Evolutionary conservation across 2,797 vertebrate species (phyloP), one percentile per base, ranked within the genome.

Genomic region (Sternarchorhynchus goeldii): DNA sequence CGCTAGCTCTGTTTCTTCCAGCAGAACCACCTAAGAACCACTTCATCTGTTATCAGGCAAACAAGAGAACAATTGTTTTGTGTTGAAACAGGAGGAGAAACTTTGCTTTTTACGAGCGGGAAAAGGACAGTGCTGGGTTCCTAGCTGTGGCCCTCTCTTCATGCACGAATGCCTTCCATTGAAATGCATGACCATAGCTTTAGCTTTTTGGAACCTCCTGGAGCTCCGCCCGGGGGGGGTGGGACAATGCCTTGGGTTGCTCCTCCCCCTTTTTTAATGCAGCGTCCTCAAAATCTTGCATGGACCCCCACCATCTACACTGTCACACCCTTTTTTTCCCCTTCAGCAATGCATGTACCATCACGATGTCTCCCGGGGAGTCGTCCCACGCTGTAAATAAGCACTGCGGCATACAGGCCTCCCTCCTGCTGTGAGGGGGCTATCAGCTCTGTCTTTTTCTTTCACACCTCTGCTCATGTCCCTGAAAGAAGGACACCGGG

Each of bases 301-400:
- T 50, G 86, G 87, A 89, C 90, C 90, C 92, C 91, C 12, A 83
- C 88, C 66, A 90, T 88, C 90, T 86, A 72, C 89, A 92, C 92
- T 93, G 91, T 93, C 83, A 78, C 59, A 74, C 83, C 25, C 80
- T 80, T 86, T 83, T 88, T 92, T 90, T 14, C 14, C 14, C 10
- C 89, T 88, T 90, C 91, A 91, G 89, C 90, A 90, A 91, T 90
- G 88, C 87, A 85, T 88, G 88, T 89, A 90, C 89, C 88, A 92
- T 90, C 84, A 88, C 64, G 88, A 91, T 89, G 91, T 91, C 87
- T 92, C 88, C 88, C 86, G 89, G 81, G 84, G 66, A 82, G 88
- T 90, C 81, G 78, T 89, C 77, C 89, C 87, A 89, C 50, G 73
- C 92, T 91, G 90, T 91, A 88, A 92, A 92, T 86, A 91, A 92